A percentile compares a stretch with the other conserved stretches of the same genome.
Evolutionary conservation across 2,797 vertebrate genomes (phyloP).

Genomic region (Sebastes hubbsi): DNA sequence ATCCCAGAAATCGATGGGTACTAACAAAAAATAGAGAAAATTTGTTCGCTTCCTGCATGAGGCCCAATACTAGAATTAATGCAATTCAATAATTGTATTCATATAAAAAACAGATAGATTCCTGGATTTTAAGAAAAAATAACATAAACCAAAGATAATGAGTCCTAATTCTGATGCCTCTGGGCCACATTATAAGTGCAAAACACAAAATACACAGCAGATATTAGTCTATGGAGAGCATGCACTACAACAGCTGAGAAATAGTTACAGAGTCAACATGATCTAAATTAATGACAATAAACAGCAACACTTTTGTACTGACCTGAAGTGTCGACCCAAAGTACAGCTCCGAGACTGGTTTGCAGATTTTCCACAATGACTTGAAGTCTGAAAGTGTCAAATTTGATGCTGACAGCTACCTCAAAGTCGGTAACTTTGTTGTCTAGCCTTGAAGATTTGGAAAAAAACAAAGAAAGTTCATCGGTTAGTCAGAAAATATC

Average conservation of each 20-base stretch:
- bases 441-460: neutral
- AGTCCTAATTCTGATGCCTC: too few relatives aligned
- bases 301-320: slow-evolving; percentile 18
- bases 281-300: neutral
- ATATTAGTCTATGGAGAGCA: neutral
- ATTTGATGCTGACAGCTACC: slow-evolving; percentile 26
- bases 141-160: too few relatives aligned
- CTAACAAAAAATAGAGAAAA: too few relatives aligned
- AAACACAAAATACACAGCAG: neutral
- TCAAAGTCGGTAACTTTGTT: slow-evolving; percentile 38
- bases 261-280: neutral
- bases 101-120: too few relatives aligned
- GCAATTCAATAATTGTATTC: too few relatives aligned
- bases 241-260: neutral
- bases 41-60: too few relatives aligned
- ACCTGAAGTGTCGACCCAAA: slow-evolving; percentile 63
- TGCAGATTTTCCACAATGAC: slow-evolving; percentile 13
- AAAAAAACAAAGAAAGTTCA: neutral
- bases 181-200: too few relatives aligned
- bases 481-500: neutral
- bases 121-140: too few relatives aligned
- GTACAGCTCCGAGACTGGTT: fast-evolving
- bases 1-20: too few relatives aligned
- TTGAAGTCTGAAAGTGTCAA: slow-evolving; percentile 32
- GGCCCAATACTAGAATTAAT: too few relatives aligned